phyloP scores from a whole-genome alignment of 2,797 vertebrate genomes.

The Oreortyx pictus region DNA sequence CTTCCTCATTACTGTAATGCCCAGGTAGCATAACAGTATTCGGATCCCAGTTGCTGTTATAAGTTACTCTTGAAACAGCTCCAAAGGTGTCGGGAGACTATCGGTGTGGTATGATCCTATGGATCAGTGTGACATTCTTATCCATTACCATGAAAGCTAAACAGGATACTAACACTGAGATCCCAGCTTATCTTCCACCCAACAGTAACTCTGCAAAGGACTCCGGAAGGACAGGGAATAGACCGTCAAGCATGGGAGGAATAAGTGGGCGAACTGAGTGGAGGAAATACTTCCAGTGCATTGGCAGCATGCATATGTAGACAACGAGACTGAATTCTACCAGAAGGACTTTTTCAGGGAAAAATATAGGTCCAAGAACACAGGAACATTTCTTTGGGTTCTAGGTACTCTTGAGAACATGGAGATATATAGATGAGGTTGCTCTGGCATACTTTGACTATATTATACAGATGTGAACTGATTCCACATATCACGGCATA shows the following conservation, averaged over 20 bases:
- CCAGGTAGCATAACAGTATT: neutral
- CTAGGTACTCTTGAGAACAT: neutral
- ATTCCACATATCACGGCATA: neutral
- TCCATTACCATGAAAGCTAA: neutral
- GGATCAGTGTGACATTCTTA: neutral
- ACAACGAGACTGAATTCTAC: neutral
- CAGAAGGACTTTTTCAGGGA: neutral
- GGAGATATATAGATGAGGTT: neutral
- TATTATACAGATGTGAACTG: neutral
- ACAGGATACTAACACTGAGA: neutral
- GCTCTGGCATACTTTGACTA: neutral
- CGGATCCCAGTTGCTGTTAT: neutral
- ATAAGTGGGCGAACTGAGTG: neutral
- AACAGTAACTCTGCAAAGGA: neutral
- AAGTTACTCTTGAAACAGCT: neutral
- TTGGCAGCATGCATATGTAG: neutral
- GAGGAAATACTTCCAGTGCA: neutral
- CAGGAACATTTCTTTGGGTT: neutral
- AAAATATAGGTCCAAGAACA: neutral
- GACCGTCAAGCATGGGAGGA: neutral
- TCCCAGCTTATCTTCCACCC: neutral
- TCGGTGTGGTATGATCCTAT: neutral
- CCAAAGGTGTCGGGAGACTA: neutral
- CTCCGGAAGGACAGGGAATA: neutral
- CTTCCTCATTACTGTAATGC: neutral